phyloP scores from a whole-genome alignment of 2,888 invertebrate species.

The Scelioninae gen. 2 region DNA sequence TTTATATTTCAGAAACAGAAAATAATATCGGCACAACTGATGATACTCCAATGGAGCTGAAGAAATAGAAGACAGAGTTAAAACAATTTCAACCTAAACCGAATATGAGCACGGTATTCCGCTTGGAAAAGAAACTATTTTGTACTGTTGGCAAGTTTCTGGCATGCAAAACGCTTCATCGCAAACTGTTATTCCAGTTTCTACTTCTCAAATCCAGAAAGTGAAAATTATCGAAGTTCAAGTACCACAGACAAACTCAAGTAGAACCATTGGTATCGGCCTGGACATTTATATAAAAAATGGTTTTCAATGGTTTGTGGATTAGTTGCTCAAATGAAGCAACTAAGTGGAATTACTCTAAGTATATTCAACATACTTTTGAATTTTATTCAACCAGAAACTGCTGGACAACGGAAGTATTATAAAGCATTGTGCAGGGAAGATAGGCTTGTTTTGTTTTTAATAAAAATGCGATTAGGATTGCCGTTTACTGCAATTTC shows the following conservation, averaged over 20 bases:
- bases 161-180: background rate
- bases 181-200: background rate
- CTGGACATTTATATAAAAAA: background rate
- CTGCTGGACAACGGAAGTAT: background rate
- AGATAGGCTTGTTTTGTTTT: too few relatives aligned
- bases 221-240: background rate
- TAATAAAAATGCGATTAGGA: too few relatives aligned
- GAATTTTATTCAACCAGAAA: background rate
- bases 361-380: background rate
- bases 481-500: too few relatives aligned
- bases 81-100: background rate
- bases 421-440: background rate
- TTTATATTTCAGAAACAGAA: too few relatives aligned
- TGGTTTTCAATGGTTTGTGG: background rate
- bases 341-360: background rate
- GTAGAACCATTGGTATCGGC: background rate
- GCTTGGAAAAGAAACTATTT: background rate
- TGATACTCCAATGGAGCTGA: too few relatives aligned
- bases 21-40: too few relatives aligned
- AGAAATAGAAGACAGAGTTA: background rate
- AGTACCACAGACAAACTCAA: background rate
- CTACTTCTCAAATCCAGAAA: background rate
- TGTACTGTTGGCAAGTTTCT: background rate
- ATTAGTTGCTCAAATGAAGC: background rate
- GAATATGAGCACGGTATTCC: background rate